Percentiles rank a stretch among this genome's conserved stretches.
Conservation (phyloP, 2,113 vertebrate species). For the Limnothrissa miodon region DNA sequence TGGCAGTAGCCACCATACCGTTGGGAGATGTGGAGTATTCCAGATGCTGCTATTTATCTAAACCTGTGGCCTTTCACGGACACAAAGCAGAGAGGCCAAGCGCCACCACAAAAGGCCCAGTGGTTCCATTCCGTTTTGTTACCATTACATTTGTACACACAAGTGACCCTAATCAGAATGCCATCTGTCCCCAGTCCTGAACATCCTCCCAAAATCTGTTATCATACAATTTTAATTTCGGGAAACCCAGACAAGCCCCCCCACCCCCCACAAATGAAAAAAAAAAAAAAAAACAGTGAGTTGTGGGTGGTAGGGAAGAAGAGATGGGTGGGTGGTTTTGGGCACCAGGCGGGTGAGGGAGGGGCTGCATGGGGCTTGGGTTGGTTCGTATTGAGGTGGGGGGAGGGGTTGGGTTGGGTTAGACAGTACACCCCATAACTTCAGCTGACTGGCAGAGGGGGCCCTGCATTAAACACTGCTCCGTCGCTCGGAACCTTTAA, state of each 20-base stretch:
- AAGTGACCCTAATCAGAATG: neutral
- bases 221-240: neutral
- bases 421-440: constrained; percentile 72
- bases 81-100: neutral
- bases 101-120: neutral
- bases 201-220: constrained; percentile 11
- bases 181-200: neutral
- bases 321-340: constrained; percentile 19
- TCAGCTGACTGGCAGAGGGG: constrained; percentile 74
- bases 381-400: neutral
- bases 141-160: neutral
- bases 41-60: neutral
- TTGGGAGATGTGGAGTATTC: neutral
- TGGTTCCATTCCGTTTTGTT: neutral
- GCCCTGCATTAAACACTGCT: constrained; percentile 77
- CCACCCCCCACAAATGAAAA: neutral
- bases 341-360: too few species aligned
- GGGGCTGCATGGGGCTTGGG: constrained; percentile 23
- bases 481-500: constrained; percentile 79
- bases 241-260: neutral
- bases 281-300: neutral
- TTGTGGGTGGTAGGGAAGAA: neutral
- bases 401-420: constrained; percentile 37
- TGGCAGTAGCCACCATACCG: neutral
- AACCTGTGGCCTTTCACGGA: neutral